Percentiles rank a stretch among this genome's conserved stretches.
These are phyloP conservation scores for Riparia riparia DNA, from an alignment of 2,113 vertebrate genomes.

Conservation along the genomic window DNA sequence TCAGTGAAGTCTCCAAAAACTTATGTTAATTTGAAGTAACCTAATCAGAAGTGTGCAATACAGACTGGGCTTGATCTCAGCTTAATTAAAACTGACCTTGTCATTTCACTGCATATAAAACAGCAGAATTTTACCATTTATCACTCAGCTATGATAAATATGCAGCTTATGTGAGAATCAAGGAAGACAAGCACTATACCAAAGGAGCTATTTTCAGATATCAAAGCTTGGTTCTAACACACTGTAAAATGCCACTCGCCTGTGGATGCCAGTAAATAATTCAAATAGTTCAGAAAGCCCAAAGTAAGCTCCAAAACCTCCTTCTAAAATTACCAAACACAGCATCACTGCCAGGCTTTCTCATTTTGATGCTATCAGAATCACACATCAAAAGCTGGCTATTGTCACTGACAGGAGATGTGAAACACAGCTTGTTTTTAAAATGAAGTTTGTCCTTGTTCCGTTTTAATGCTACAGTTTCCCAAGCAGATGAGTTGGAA, in stretches of 20 bases:
- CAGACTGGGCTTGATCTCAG: slow-evolving; percentile 81
- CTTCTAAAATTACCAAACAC: slow-evolving; percentile 31
- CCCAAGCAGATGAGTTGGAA: neutral
- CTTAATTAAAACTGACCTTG: slow-evolving; percentile 88
- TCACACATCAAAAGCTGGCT: slow-evolving; percentile 54
- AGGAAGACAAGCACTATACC: slow-evolving; percentile 57
- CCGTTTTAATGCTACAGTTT: neutral
- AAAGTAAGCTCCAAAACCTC: slow-evolving; percentile 67
- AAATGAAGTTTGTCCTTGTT: slow-evolving; percentile 50
- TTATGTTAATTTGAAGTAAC: slow-evolving; percentile 87
- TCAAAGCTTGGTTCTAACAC: slow-evolving; percentile 59
- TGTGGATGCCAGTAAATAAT: slow-evolving; percentile 63
- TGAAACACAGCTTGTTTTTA: slow-evolving; percentile 63
- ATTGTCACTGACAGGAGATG: slow-evolving; percentile 62
- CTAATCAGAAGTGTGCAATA: slow-evolving; percentile 85
- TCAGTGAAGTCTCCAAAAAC: slow-evolving; percentile 84
- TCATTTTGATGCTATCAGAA: slow-evolving; percentile 55
- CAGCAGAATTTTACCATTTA: slow-evolving; percentile 78
- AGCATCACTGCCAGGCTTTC: slow-evolving; percentile 36
- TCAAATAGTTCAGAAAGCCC: slow-evolving; percentile 67
- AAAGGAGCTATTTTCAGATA: slow-evolving; percentile 73
- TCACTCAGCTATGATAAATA: slow-evolving; percentile 76
- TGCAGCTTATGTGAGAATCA: slow-evolving; percentile 60
- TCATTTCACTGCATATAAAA: slow-evolving; percentile 78
- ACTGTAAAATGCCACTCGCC: slow-evolving; percentile 62